Base-by-base conservation (phyloP, 2,113 vertebrate genomes). In the Mystacornis crossleyi region DNA sequence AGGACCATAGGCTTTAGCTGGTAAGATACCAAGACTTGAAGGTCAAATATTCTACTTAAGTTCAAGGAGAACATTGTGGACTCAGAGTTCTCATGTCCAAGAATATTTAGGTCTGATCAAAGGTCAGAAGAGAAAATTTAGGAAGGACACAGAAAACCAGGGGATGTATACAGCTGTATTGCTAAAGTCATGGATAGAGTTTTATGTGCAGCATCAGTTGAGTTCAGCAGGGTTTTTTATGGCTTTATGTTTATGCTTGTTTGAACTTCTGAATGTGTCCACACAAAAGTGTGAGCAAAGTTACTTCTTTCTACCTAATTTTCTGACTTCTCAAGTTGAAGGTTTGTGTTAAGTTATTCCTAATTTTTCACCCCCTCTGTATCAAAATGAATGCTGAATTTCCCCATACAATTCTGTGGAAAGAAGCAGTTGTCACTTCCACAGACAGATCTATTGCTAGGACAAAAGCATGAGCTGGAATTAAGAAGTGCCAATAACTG, bases 361-460 rank as follows among this genome's bases (percentile, higher is more conserved):
- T 55, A 33, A 12, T 57, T 83, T 53, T 71, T 25, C 8, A 57
- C 31, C 1, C 2, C 1, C 3, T 3, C 4, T 0, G 0, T 47
- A 34, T 47, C 17, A 78, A 67, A 72, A 62, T 40, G 18, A 34
- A 26, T 81, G 12, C 23, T 67, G 17, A 23, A 15, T 73, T 72
- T 83, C 33, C 15, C 18, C 24, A 2, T n/a, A 16, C 7, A 45
- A 1, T 70, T 57, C 15, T 83, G 18, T 80, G 26, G 42, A 80
- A 90, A 58, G 62, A 60, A 20, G 13, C 14, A 23, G 11, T 26
- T 71, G 23, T 40, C 45, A 21, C 57, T 73, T 73, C 9, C 50
- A 29, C 47, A 26, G 64, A 38, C 9, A 34, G 42, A 34, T 70
- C 19, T 82, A 3, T 61, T 74, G 50, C 34, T 77, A 33, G 72